Conservation (phyloP, 2,888 invertebrate species). For the Pomacea canaliculata region DNA sequence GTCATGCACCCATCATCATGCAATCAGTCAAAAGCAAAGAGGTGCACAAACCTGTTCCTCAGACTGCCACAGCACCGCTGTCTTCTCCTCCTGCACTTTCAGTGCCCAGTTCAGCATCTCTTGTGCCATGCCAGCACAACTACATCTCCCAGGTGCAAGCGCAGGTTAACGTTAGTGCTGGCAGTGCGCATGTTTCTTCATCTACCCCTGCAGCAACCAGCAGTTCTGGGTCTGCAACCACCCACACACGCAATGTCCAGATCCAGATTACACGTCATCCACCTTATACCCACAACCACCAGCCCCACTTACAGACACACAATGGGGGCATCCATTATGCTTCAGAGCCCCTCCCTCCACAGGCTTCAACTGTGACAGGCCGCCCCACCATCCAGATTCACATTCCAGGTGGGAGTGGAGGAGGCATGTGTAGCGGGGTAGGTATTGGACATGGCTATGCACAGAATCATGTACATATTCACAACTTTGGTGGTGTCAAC, state of each 20-base stretch:
- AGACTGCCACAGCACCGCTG: slow-evolving; percentile 94
- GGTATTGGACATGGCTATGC: slow-evolving; percentile 23
- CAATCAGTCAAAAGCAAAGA: slow-evolving; percentile 96
- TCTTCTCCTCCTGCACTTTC: slow-evolving; percentile 17
- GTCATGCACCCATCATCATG: slow-evolving; percentile 95
- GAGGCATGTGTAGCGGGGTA: slow-evolving; percentile 24
- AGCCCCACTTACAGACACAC: slow-evolving; percentile 15
- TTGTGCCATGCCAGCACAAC: slow-evolving; percentile 60
- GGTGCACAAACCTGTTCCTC: slow-evolving; percentile 91
- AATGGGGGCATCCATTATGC: slow-evolving; percentile 27
- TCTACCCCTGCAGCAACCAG: slow-evolving; percentile 16
- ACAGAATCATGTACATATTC: slow-evolving; percentile 35
- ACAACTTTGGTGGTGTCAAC: slow-evolving; percentile 31
- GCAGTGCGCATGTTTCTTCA: slow-evolving; percentile 27
- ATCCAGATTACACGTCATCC: slow-evolving; percentile 45
- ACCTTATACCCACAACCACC: slow-evolving; percentile 26
- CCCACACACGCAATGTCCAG: slow-evolving; percentile 39
- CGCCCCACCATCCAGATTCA: not conserved
- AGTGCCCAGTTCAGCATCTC: not conserved
- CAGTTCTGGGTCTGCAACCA: slow-evolving; percentile 17
- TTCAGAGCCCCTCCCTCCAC: slow-evolving; percentile 70
- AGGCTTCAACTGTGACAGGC: slow-evolving; percentile 63
- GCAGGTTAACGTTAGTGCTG: slow-evolving; percentile 47
- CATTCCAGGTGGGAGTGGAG: slow-evolving; percentile 15
- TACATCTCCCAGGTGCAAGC: slow-evolving; percentile 64